Evolutionary conservation across 2,113 vertebrate species (phyloP).

Genomic region (Oncorhynchus mykiss): DNA sequence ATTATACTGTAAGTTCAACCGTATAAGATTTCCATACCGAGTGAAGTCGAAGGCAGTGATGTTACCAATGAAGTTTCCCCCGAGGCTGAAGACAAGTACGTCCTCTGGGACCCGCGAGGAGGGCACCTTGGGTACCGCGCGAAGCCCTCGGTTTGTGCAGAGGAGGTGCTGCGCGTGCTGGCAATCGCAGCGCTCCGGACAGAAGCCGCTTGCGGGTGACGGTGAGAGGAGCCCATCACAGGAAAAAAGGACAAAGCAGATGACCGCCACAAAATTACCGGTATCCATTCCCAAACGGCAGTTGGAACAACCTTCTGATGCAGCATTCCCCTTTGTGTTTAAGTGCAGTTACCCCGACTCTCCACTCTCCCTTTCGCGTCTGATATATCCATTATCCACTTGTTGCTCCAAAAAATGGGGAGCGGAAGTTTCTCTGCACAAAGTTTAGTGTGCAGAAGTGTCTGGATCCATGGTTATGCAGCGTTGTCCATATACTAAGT

Average conservation of each 20-base stretch:
- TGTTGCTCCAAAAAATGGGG: slow-evolving; percentile 13
- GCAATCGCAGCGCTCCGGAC: slow-evolving; percentile 91
- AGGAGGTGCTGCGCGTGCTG: slow-evolving; percentile 86
- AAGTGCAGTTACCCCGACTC: slow-evolving; percentile 42
- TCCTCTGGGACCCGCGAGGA: slow-evolving; percentile 68
- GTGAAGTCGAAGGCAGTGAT: slow-evolving; percentile 85
- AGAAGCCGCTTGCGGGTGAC: slow-evolving; percentile 66
- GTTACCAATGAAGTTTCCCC: slow-evolving; percentile 91
- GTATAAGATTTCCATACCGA: slow-evolving; percentile 77
- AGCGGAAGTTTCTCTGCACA: neutral
- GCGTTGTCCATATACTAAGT: slow-evolving; percentile 20
- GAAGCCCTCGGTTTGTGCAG: slow-evolving; percentile 91
- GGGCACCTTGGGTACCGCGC: slow-evolving; percentile 76
- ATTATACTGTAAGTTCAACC: slow-evolving; percentile 93
- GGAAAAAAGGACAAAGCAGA: slow-evolving; percentile 67
- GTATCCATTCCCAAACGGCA: slow-evolving; percentile 53
- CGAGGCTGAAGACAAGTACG: slow-evolving; percentile 85
- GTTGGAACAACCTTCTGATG: slow-evolving; percentile 19
- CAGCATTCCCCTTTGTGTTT: slow-evolving; percentile 47
- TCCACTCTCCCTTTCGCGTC: slow-evolving; percentile 24
- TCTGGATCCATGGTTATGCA: slow-evolving; percentile 19
- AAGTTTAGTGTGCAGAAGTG: neutral
- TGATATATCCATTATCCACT: slow-evolving; percentile 48
- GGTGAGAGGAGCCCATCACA: slow-evolving; percentile 50
- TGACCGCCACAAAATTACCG: slow-evolving; percentile 37